Percentiles rank a stretch among this genome's conserved stretches.
These are phyloP conservation scores for Parapristionchus giblindavisi DNA, from an alignment of 2,888 invertebrate genomes.

Conservation along the genomic window DNA sequence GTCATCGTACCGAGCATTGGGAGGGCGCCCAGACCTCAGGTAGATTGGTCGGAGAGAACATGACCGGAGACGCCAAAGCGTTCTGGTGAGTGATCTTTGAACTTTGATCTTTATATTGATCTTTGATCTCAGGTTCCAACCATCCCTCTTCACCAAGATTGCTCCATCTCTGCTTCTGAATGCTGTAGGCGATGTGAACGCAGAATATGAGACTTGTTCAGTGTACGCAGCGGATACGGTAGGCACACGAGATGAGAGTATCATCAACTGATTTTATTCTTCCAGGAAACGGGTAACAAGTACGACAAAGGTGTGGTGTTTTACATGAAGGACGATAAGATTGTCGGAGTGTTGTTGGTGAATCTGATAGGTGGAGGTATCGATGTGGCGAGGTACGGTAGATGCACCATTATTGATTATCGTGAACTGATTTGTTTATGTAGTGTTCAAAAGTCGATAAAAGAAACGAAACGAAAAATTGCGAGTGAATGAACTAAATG, in stretches of 20 bases:
- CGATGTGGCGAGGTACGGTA: constrained; percentile 83
- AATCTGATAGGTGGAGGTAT: constrained; percentile 89
- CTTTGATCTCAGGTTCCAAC: constrained; percentile 88
- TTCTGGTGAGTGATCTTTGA: constrained; percentile 73
- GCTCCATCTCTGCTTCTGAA: constrained; percentile 90
- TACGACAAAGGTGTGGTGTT: constrained; percentile 89
- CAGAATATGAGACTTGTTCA: constrained; percentile 85
- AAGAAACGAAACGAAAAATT: too few species aligned
- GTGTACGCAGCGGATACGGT: constrained; percentile 80
- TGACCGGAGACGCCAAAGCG: constrained; percentile 84
- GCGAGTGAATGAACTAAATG: too few species aligned
- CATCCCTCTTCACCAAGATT: constrained; percentile 96
- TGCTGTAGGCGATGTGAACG: constrained; percentile 90
- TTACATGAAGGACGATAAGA: constrained; percentile 78
- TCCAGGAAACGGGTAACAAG: constrained; percentile 35
- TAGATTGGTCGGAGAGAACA: constrained; percentile 94
- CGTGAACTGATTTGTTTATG: too few species aligned
- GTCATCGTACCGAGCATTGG: constrained; percentile 92
- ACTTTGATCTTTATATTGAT: too few species aligned
- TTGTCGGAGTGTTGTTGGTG: constrained; percentile 92
- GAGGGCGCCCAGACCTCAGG: constrained; percentile 96
- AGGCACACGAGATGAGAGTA: not conserved
- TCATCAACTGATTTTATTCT: not conserved
- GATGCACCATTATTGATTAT: not conserved
- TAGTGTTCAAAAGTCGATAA: too few species aligned